Evolutionary conservation across 1,140 invertebrate genomes (phyloP), one percentile per base, ranked within the genome.

Genomic region (Drosophila burlai): DNA sequence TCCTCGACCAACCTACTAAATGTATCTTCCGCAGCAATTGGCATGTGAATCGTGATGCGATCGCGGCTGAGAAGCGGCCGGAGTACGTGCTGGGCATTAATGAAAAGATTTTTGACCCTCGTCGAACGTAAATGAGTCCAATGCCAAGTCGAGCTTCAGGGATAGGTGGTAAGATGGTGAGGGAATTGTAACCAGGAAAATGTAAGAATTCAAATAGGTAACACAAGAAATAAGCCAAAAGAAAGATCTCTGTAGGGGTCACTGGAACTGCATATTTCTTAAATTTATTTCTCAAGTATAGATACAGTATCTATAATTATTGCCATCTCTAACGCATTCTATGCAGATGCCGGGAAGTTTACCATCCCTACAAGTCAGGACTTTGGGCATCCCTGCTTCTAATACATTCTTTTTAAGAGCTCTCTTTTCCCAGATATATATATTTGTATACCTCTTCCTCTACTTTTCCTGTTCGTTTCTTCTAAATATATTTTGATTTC

Each of bases 31-130:
- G 43, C 63, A 40, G 40, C 42, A 61, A 61, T 57, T 78, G 82
- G 46, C 68, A 77, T 75, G 81, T 76, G 77, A 81, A 82, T 73
- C 69, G 72, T 76, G 68, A 58, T 69, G 62, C 62, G 62, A 64
- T 64, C 59, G 58, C 50, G 31, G 52, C 31, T 45, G 63, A 24
- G 15, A 55, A 21, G 34, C 55, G 52, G 45, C 24, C 58, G 45
- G 42, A 36, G 58, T 72, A 89, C 84, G 78, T 89, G 84, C 71
- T 46, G 77, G 38, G 85, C 81, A 84, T 89, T 84, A 84, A 89
- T 89, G 50, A 65, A 73, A 54, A 58, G 58, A 52, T 26, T 49
- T 58, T 21, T 60, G 4, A 45, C 49, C 76, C 65, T 76, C 76
- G 62, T 40, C 21, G 8, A 43, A 59, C 65, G 18, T 1, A 66